Conservation (phyloP, 2,797 vertebrate genomes). For the Brachyalestes nurse region DNA sequence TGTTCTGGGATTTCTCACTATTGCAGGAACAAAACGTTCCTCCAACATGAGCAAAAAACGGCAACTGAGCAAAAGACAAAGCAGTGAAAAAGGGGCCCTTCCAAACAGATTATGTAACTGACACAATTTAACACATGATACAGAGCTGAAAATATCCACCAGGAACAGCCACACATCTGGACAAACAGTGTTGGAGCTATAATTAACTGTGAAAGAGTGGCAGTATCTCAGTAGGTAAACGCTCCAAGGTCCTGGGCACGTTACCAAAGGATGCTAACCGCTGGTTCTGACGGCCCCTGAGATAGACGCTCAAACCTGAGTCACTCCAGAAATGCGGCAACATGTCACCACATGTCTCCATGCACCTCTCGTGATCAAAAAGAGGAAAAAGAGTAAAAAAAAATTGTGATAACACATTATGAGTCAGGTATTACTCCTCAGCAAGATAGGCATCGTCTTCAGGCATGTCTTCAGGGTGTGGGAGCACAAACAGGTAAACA, state of each 20-base stretch:
- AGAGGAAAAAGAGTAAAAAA: neutral
- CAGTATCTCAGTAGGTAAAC: neutral
- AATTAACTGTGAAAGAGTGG: neutral
- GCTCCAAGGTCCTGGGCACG: neutral
- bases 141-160: slow-evolving; percentile 1
- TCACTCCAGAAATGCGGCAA: neutral
- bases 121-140: slow-evolving; percentile 25
- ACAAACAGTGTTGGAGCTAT: slow-evolving; percentile 21
- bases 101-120: slow-evolving; percentile 43
- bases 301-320: neutral
- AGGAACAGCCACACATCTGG: slow-evolving; percentile 16
- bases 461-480: neutral
- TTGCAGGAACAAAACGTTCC: slow-evolving; percentile 32
- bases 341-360: neutral
- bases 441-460: neutral
- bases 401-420: neutral
- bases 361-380: neutral
- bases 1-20: neutral
- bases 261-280: neutral
- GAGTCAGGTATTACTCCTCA: too few species aligned
- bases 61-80: neutral
- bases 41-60: slow-evolving; percentile 17
- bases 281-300: slow-evolving; percentile 1
- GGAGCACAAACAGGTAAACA: neutral
- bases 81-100: neutral